phyloP scores from a whole-genome alignment of 2,797 vertebrate genomes.

The Platyrinchus mystaceus region DNA sequence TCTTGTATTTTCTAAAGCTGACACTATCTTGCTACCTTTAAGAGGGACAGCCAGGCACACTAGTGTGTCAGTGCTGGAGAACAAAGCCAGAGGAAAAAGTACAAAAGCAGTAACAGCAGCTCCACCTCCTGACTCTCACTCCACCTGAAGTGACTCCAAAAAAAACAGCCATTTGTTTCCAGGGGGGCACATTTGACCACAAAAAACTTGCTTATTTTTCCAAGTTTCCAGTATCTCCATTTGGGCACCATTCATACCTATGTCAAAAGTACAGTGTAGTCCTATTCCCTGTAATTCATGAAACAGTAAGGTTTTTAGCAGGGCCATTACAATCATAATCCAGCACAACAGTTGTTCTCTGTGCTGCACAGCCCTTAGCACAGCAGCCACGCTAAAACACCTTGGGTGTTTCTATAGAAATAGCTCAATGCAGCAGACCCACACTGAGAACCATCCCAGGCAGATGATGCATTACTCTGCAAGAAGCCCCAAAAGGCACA shows the following conservation, averaged over 20 bases:
- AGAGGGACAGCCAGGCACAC: not conserved
- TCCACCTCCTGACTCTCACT: not conserved
- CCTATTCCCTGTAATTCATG: not conserved
- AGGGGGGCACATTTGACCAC: not conserved
- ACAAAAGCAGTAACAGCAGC: not conserved
- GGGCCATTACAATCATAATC: not conserved
- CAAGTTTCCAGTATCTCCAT: not conserved
- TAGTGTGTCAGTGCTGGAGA: not conserved
- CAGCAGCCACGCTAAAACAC: not conserved
- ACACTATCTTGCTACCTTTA: not conserved
- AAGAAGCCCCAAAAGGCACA: conserved; percentile 45
- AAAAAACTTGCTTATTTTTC: not conserved
- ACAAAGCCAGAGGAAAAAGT: not conserved
- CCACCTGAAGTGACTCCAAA: not conserved
- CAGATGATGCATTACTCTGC: not conserved
- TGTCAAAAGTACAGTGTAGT: not conserved
- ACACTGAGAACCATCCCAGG: not conserved
- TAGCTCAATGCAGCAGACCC: not conserved
- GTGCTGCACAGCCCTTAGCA: not conserved
- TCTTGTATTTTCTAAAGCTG: not conserved
- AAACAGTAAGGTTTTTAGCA: not conserved
- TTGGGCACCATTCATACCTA: not conserved
- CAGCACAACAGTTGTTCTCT: not conserved
- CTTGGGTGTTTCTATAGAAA: not conserved
- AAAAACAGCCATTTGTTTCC: not conserved